phyloP scores from a whole-genome alignment of 2,113 vertebrate genomes.

The Leptobrachium leishanense region DNA sequence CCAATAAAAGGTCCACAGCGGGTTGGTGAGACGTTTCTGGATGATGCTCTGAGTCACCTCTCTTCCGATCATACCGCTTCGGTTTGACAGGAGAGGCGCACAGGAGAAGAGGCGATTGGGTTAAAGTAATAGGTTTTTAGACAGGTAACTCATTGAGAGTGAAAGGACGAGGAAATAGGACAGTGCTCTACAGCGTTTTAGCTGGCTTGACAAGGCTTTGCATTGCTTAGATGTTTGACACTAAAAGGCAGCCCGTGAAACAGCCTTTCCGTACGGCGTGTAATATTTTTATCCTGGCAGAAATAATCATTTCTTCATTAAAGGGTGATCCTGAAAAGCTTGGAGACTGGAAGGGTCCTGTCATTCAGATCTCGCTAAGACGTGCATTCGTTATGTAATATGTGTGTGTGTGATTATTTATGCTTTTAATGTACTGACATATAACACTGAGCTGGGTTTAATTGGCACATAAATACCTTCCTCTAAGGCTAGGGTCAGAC shows the following conservation, averaged over 20 bases:
- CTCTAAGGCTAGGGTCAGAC: too few species aligned
- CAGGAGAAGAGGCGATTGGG: constrained; percentile 35
- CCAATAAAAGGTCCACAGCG: constrained; percentile 14
- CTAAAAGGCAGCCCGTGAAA: constrained; percentile 28
- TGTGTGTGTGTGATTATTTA: neutral
- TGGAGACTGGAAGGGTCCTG: constrained; percentile 15
- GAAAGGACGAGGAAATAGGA: constrained; percentile 43
- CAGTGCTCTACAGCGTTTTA: constrained; percentile 33
- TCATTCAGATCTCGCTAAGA: constrained; percentile 2
- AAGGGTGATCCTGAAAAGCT: constrained; percentile 30
- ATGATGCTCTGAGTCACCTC: constrained; percentile 29
- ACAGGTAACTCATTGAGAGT: constrained; percentile 47
- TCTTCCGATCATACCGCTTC: constrained; percentile 18
- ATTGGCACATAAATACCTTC: constrained; percentile 5
- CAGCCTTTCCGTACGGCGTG: neutral
- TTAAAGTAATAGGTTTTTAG: constrained; percentile 46
- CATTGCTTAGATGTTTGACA: constrained; percentile 43
- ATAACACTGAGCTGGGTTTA: neutral
- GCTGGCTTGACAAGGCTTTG: constrained; percentile 36
- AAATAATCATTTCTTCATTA: constrained; percentile 42
- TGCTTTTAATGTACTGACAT: constrained; percentile 2
- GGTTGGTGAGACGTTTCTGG: constrained; percentile 7
- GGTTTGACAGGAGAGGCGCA: constrained; percentile 42
- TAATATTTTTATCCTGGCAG: constrained; percentile 42
- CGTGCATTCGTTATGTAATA: constrained; percentile 8